Evolutionary conservation across 2,888 invertebrate species (phyloP).

Genomic region (Metalampra italica): DNA sequence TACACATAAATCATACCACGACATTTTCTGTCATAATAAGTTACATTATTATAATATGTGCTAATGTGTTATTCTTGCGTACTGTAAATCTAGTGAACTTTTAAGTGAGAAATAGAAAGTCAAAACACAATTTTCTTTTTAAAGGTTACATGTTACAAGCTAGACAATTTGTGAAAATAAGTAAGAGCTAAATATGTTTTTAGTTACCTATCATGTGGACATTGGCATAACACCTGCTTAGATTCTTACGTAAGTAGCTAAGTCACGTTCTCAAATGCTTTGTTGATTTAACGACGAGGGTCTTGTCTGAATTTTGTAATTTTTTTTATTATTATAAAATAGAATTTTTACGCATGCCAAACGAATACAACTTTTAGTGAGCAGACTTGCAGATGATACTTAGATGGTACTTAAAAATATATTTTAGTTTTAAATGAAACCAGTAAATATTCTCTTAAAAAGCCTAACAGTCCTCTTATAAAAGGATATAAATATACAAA

Average conservation of each 20-base stretch:
- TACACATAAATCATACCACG: constrained; percentile 18
- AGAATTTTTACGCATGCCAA: too few relatives aligned
- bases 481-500: too few relatives aligned
- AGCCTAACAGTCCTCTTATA: too few relatives aligned
- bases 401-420: too few relatives aligned
- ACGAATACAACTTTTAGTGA: too few relatives aligned
- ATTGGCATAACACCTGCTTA: constrained; percentile 1
- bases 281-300: background rate
- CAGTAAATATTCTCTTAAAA: too few relatives aligned
- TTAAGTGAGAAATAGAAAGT: background rate
- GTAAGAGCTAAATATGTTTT: background rate
- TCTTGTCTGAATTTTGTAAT: too few relatives aligned
- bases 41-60: background rate
- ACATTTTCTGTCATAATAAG: background rate
- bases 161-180: constrained; percentile 34
- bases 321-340: too few relatives aligned
- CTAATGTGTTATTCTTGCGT: background rate
- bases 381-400: too few relatives aligned
- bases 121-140: constrained; percentile 22
- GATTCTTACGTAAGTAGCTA: constrained; percentile 16
- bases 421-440: too few relatives aligned
- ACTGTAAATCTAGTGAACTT: background rate
- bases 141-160: constrained; percentile 34
- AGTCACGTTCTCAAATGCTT: background rate
- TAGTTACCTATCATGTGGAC: background rate